Evolutionary conservation across 1,140 invertebrate species (phyloP).

Genomic region (Drosophila baimaii): DNA sequence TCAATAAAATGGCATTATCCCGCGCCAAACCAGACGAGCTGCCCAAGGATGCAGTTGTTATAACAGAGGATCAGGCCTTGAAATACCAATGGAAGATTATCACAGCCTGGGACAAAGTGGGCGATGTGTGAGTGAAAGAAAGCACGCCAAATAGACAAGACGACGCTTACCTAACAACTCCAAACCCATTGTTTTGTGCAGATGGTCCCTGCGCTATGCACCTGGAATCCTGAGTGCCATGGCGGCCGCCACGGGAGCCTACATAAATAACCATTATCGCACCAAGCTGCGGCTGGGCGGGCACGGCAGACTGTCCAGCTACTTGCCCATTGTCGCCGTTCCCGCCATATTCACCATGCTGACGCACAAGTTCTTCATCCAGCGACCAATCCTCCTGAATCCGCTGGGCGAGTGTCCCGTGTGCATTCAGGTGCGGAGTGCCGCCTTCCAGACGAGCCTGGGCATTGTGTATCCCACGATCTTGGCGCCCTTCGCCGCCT

Average conservation of each 20-base stretch:
- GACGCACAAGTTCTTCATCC: conserved; percentile 83
- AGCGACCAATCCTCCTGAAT: conserved; percentile 76
- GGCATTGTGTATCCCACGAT: conserved; percentile 84
- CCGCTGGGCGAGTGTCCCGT: conserved; percentile 81
- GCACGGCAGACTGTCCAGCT: conserved; percentile 82
- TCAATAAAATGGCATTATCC: conserved; percentile 60
- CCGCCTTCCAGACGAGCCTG: conserved; percentile 75
- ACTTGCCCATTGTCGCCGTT: conserved; percentile 84
- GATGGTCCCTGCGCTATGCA: conserved; percentile 83
- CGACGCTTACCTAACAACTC: conserved; percentile 59
- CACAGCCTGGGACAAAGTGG: conserved; percentile 80
- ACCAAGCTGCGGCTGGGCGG: conserved; percentile 76
- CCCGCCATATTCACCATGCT: conserved; percentile 83
- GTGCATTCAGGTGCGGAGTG: conserved; percentile 84
- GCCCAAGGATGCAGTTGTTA: conserved; percentile 84
- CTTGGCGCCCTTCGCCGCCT: conserved; percentile 83
- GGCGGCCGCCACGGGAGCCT: conserved; percentile 78
- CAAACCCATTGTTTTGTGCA: conserved; percentile 32
- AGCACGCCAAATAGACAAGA: neutral
- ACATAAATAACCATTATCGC: conserved; percentile 84
- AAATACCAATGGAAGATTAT: conserved; percentile 84
- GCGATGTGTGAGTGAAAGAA: conserved; percentile 81
- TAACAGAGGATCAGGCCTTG: conserved; percentile 84
- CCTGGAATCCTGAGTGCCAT: conserved; percentile 69
- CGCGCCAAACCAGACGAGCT: conserved; percentile 50